These are phyloP conservation scores for Oxystoma pomonae DNA, from an alignment of 2,888 invertebrate species.

Conservation along the genomic window DNA sequence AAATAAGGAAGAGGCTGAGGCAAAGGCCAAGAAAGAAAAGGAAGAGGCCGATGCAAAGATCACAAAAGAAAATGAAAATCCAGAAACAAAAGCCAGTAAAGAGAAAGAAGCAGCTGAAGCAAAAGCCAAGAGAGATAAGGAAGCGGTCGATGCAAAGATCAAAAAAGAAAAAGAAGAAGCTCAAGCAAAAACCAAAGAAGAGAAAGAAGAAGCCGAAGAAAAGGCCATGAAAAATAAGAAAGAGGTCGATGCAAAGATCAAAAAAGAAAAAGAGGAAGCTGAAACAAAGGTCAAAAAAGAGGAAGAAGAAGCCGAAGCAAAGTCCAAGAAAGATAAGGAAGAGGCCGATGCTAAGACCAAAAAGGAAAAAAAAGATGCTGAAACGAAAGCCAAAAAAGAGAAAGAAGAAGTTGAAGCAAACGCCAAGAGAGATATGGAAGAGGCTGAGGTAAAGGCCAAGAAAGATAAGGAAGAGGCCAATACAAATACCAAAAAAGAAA, in stretches of 20 bases:
- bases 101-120: slow-evolving; percentile 20
- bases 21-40: slow-evolving; percentile 13
- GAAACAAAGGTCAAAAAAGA: slow-evolving; percentile 23
- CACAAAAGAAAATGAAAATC: slow-evolving; percentile 19
- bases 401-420: slow-evolving; percentile 19
- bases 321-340: slow-evolving; percentile 32
- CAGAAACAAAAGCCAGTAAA: slow-evolving; percentile 18
- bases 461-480: slow-evolving; percentile 15
- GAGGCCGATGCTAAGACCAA: slow-evolving; percentile 18
- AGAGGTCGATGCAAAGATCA: slow-evolving; percentile 41
- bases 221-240: slow-evolving; percentile 25
- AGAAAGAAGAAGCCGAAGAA: slow-evolving; percentile 22
- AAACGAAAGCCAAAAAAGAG: slow-evolving; percentile 16
- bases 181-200: slow-evolving; percentile 22
- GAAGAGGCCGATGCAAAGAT: slow-evolving; percentile 1
- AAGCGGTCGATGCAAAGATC: slow-evolving; percentile 15
- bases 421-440: slow-evolving; percentile 16
- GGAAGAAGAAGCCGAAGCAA: slow-evolving; percentile 43
- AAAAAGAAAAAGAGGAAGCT: slow-evolving; percentile 17
- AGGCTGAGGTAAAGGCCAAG: slow-evolving; percentile 19
- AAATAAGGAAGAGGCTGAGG: slow-evolving; percentile 21
- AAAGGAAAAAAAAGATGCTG: slow-evolving; percentile 19
- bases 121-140: slow-evolving; percentile 21
- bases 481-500: slow-evolving; percentile 17
- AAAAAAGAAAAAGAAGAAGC: slow-evolving; percentile 21